Evolutionary conservation across 1,140 invertebrate genomes (phyloP).

Genomic region (Drosophila littoralis): DNA sequence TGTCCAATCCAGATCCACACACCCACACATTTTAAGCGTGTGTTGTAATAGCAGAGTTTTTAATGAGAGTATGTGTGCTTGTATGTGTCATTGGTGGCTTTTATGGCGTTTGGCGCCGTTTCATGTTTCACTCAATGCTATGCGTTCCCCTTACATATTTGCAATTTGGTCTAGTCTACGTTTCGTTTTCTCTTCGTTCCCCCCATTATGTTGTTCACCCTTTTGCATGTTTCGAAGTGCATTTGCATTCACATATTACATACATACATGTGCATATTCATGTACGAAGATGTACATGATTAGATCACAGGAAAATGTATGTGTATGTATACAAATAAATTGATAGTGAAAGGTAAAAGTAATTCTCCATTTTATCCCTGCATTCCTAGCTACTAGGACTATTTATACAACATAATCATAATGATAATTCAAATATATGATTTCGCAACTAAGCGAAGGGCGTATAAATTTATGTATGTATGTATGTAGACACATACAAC

Average conservation of each 20-base stretch:
- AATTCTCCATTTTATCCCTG: too few species aligned
- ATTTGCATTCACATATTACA: conserved; percentile 31
- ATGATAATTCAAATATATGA: not conserved
- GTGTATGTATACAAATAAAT: not conserved
- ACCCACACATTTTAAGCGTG: conserved; percentile 28
- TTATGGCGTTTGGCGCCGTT: conserved; percentile 50
- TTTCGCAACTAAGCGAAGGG: not conserved
- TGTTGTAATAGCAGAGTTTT: conserved; percentile 62
- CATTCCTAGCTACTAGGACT: too few species aligned
- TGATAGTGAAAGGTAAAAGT: not conserved
- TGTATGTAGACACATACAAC: not conserved
- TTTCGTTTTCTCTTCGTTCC: conserved; percentile 32
- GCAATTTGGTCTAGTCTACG: conserved; percentile 29
- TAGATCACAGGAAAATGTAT: not conserved
- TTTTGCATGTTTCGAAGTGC: conserved; percentile 33
- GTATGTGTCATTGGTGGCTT: conserved; percentile 37
- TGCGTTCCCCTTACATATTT: conserved; percentile 35
- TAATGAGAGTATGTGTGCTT: conserved; percentile 31
- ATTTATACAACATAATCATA: too few species aligned
- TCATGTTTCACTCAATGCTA: conserved; percentile 44
- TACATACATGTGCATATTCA: conserved; percentile 11
- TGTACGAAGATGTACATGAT: not conserved
- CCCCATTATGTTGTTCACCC: conserved; percentile 31
- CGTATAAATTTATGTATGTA: not conserved
- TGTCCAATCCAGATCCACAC: conserved; percentile 37